Evolutionary conservation across 35 echinoderm and acorn worm genomes (phyloP).

Genomic region (Stichopus chloronotus): DNA sequence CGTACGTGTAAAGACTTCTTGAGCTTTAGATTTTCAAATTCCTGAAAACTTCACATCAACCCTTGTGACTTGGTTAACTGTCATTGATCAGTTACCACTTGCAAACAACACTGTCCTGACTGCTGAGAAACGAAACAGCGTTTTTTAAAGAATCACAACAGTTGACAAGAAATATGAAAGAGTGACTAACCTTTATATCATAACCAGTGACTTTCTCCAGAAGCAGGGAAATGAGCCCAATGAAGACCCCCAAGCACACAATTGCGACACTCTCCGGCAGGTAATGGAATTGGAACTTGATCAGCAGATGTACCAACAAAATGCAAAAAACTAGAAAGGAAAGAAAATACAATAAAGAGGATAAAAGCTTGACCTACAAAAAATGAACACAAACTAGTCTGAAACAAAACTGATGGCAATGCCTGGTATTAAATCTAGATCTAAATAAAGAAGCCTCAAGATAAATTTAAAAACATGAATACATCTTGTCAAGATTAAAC

Average conservation of each 20-base stretch:
- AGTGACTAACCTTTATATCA: constrained; percentile 77
- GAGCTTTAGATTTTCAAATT: no score
- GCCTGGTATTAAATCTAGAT: background rate
- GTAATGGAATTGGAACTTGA: constrained; percentile 95
- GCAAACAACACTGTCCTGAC: no score
- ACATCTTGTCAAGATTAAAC: no score
- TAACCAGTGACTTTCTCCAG: constrained; percentile 69
- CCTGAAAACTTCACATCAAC: no score
- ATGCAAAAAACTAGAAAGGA: constrained; percentile 70
- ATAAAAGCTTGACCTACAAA: background rate
- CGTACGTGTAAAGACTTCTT: no score
- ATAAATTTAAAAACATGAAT: no score
- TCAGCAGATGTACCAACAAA: constrained; percentile 81
- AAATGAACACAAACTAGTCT: background rate
- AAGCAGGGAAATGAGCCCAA: constrained; percentile 81
- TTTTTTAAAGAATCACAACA: no score
- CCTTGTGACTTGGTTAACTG: no score
- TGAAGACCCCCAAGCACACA: constrained; percentile 77
- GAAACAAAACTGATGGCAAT: background rate
- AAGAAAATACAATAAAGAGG: constrained; percentile 26
- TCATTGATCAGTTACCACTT: no score
- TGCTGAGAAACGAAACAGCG: no score
- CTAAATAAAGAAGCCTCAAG: no score
- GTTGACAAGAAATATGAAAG: background rate
- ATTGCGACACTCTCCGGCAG: constrained; percentile 95